phyloP scores from a whole-genome alignment of 2,888 invertebrate species.

The Steromphala cineraria region DNA sequence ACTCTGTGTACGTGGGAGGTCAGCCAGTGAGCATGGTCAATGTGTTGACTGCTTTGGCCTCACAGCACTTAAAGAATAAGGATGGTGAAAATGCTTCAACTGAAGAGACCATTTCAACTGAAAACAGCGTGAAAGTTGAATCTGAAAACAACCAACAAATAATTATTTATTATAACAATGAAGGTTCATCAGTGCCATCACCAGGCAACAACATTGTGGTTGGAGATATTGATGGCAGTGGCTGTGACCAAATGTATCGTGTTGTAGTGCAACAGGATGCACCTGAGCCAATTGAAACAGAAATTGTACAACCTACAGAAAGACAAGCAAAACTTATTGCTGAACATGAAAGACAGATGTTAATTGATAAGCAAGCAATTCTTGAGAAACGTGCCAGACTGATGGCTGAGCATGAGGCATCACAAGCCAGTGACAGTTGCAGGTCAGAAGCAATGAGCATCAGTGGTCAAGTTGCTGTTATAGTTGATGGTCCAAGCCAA shows the following conservation, averaged over 20 bases:
- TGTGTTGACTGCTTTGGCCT: conserved; percentile 62
- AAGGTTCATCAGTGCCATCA: conserved; percentile 31
- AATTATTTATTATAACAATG: conserved; percentile 42
- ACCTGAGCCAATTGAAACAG: background rate
- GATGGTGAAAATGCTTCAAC: background rate
- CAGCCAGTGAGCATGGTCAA: conserved; percentile 54
- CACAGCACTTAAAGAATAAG: conserved; percentile 48
- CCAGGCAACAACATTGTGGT: conserved; percentile 41
- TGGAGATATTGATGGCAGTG: conserved; percentile 34
- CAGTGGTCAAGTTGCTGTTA: background rate
- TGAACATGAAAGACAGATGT: conserved; percentile 20
- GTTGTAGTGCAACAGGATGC: conserved; percentile 14
- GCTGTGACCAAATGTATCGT: conserved; percentile 11
- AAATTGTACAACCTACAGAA: conserved; percentile 24
- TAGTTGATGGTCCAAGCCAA: background rate
- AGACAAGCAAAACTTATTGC: conserved; percentile 19
- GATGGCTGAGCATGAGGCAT: background rate
- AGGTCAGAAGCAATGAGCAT: background rate
- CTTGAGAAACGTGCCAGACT: background rate
- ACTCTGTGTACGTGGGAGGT: background rate
- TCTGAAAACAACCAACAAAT: conserved; percentile 37
- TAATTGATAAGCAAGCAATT: background rate
- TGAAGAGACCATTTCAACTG: background rate
- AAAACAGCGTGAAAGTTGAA: background rate
- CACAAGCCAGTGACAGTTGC: background rate